Conservation (phyloP, 1,140 invertebrate genomes). For the Brachionus rubens region DNA sequence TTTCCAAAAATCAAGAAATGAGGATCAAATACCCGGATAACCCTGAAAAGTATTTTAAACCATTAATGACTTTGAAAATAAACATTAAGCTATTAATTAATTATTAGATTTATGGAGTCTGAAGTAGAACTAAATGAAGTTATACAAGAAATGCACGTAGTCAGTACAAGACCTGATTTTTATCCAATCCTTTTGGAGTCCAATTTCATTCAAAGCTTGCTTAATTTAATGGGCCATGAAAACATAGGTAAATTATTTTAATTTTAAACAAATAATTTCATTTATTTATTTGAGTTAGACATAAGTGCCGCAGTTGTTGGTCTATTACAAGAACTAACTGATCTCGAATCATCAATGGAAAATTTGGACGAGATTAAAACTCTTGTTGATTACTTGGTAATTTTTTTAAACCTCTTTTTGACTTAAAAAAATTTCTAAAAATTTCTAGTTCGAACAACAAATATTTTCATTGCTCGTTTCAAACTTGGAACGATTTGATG, state of each 20-base stretch:
- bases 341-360: slow-evolving; percentile 90
- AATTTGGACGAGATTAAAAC: slow-evolving; percentile 62
- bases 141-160: slow-evolving; percentile 82
- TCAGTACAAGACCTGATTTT: slow-evolving; percentile 90
- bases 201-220: slow-evolving; percentile 79
- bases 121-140: slow-evolving; percentile 90
- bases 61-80: background rate
- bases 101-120: slow-evolving; percentile 89
- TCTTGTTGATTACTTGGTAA: slow-evolving; percentile 63
- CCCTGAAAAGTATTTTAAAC: slow-evolving; percentile 73
- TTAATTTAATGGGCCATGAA: slow-evolving; percentile 89
- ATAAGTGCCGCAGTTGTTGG: slow-evolving; percentile 62
- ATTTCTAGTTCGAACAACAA: slow-evolving; percentile 71
- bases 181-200: slow-evolving; percentile 87
- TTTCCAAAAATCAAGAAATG: slow-evolving; percentile 92
- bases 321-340: slow-evolving; percentile 82
- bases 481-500: slow-evolving; percentile 88
- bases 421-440: slow-evolving; percentile 68
- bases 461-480: slow-evolving; percentile 84
- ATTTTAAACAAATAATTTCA: background rate
- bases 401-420: slow-evolving; percentile 55
- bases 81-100: slow-evolving; percentile 46
- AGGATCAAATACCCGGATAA: slow-evolving; percentile 95
- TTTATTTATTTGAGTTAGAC: slow-evolving; percentile 49
- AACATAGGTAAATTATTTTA: slow-evolving; percentile 82